A percentile compares a stretch with the other conserved stretches of the same genome.
Conservation (phyloP, 2,113 vertebrate genomes). For the Amia ocellicauda region DNA sequence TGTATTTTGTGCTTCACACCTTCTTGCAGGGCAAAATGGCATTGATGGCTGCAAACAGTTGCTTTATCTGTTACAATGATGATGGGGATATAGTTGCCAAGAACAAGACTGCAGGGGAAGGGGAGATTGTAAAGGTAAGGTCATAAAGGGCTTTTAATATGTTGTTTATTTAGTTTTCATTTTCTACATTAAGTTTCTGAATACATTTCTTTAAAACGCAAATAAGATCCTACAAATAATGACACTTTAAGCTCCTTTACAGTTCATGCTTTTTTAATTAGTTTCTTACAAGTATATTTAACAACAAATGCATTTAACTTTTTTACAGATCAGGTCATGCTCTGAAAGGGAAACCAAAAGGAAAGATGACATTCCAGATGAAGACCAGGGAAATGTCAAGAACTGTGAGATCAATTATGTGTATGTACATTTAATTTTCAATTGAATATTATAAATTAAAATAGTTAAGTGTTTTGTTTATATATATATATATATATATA, state of each 20-base stretch:
- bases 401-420: slow-evolving; percentile 95
- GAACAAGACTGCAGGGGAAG: slow-evolving; percentile 83
- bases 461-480: too few relatives aligned
- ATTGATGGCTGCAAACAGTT: slow-evolving; percentile 87
- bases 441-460: too few relatives aligned
- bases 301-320: neutral
- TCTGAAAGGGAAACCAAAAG: slow-evolving; percentile 78
- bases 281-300: too few relatives aligned
- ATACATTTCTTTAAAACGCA: too few relatives aligned
- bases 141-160: too few relatives aligned
- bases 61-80: slow-evolving; percentile 92
- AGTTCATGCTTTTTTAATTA: too few relatives aligned
- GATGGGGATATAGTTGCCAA: slow-evolving; percentile 89
- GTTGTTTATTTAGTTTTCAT: too few relatives aligned
- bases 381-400: slow-evolving; percentile 93
- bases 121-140: slow-evolving; percentile 94
- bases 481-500: too few relatives aligned
- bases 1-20: neutral
- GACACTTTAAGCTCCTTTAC: too few relatives aligned
- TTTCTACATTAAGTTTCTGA: too few relatives aligned
- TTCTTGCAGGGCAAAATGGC: slow-evolving; percentile 81
- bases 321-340: slow-evolving; percentile 80
- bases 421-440: slow-evolving; percentile 65
- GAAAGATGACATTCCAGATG: slow-evolving; percentile 87
- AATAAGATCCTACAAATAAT: too few relatives aligned